A percentile compares a stretch with the other conserved stretches of the same genome.
phyloP scores from a whole-genome alignment of 37 sponge, comb jelly and placozoan species.

The Aphrocallistes beatrix region DNA sequence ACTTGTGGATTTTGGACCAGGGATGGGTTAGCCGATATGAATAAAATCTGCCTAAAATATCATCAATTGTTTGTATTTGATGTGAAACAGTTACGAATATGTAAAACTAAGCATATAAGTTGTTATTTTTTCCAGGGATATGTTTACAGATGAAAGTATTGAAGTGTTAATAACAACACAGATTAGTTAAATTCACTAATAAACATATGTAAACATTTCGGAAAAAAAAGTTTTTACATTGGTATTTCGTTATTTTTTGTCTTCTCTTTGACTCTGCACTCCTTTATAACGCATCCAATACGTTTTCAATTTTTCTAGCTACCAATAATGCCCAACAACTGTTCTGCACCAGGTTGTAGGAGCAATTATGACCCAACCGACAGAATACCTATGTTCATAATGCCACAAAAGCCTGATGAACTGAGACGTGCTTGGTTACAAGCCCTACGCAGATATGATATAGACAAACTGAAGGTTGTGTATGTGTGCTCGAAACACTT shows the following conservation, averaged over 20 bases:
- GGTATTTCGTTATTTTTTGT: neutral
- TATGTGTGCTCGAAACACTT: neutral
- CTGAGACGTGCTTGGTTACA: slow-evolving; percentile 15
- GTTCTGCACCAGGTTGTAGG: neutral
- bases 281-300: neutral
- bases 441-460: neutral
- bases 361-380: neutral
- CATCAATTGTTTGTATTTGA: too few relatives aligned
- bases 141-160: neutral
- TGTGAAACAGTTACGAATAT: too few relatives aligned
- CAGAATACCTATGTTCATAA: neutral
- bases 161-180: neutral
- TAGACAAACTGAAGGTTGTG: neutral
- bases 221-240: neutral
- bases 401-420: neutral
- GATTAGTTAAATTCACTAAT: neutral
- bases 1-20: too few relatives aligned
- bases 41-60: too few relatives aligned
- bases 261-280: neutral
- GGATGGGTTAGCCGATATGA: too few relatives aligned
- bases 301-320: neutral
- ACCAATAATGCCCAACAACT: neutral
- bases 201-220: neutral
- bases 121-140: neutral
- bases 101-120: too few relatives aligned